A percentile compares a stretch with the other conserved stretches of the same genome.
phyloP scores from a whole-genome alignment of 2,113 vertebrate species.

The Chroicocephalus ridibundus region DNA sequence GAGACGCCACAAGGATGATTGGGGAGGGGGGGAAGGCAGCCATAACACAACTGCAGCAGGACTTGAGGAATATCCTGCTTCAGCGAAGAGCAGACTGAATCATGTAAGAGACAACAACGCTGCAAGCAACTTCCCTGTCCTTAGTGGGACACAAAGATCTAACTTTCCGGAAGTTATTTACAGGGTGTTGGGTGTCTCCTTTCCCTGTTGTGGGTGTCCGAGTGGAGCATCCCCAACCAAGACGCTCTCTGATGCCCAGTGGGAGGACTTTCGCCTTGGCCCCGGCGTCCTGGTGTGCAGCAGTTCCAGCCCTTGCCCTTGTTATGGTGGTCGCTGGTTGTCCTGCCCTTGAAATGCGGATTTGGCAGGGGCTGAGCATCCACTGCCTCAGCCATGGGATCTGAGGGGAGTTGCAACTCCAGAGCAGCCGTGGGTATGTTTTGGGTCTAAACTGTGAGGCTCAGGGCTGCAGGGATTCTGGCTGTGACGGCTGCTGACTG shows the following conservation, averaged over 20 bases:
- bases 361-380: background rate
- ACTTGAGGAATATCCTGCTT: background rate
- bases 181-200: background rate
- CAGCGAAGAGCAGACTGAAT: background rate
- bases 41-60: background rate
- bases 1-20: background rate
- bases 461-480: background rate
- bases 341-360: background rate
- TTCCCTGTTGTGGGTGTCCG: background rate
- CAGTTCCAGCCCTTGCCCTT: rapidly evolving
- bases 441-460: background rate
- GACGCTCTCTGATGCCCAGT: background rate
- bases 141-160: background rate
- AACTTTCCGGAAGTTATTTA: background rate
- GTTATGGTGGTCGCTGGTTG: background rate
- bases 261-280: background rate
- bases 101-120: background rate
- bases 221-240: background rate
- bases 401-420: background rate
- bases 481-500: background rate
- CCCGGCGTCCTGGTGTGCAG: rapidly evolving
- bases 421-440: rapidly evolving
- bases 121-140: background rate
- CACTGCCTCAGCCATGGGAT: background rate
- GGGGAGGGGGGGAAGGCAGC: background rate